These are phyloP conservation scores for Zapornia atra DNA, from an alignment of 2,113 vertebrate species.

Conservation along the genomic window DNA sequence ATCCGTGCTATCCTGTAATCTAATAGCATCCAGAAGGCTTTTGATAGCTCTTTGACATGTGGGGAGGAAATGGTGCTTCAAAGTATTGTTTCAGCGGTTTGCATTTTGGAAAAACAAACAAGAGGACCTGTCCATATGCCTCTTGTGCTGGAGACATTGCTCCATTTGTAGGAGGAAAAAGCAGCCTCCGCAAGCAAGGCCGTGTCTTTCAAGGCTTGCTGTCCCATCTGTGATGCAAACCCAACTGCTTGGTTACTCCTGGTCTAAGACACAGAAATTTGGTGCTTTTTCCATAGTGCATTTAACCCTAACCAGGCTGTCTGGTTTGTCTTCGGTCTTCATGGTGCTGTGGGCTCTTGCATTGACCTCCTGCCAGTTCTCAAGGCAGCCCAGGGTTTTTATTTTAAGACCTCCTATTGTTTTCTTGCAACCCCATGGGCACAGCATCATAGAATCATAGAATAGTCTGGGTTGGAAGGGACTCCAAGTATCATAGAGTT, in stretches of 20 bases:
- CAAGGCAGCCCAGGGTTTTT: neutral
- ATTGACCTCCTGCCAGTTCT: neutral
- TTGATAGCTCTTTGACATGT: neutral
- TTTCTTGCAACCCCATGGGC: fast-evolving
- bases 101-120: slow-evolving; percentile 1
- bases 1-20: slow-evolving; percentile 13
- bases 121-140: neutral
- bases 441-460: neutral
- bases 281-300: fast-evolving
- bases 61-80: slow-evolving; percentile 27
- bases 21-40: neutral
- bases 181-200: neutral
- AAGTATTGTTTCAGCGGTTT: neutral
- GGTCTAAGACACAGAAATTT: neutral
- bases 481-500: too few relatives aligned
- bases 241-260: neutral
- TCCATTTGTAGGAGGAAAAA: neutral
- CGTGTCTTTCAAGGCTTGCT: neutral
- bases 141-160: neutral
- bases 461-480: too few relatives aligned
- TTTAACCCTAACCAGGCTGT: neutral
- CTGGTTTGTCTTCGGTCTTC: neutral
- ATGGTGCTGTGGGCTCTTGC: neutral
- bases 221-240: neutral
- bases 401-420: neutral